These are phyloP conservation scores for Amphipoea lucens DNA, from an alignment of 2,888 invertebrate genomes.

Conservation along the genomic window DNA sequence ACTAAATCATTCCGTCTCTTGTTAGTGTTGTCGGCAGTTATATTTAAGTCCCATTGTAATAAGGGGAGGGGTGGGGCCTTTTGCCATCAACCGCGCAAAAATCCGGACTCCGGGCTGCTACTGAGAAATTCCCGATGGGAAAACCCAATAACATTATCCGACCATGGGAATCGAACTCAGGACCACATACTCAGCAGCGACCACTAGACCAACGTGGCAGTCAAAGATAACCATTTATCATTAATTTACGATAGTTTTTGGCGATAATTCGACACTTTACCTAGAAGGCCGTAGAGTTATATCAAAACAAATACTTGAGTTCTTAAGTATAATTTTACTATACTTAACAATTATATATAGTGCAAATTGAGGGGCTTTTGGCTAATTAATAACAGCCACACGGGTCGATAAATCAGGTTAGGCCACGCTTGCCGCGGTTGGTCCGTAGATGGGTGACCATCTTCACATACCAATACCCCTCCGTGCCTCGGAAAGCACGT, in stretches of 20 bases:
- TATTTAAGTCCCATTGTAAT: background rate
- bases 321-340: background rate
- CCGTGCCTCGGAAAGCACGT: too few species aligned
- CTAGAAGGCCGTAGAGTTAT: background rate
- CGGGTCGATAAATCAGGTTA: too few species aligned
- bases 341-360: conserved; percentile 92
- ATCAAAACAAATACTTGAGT: background rate
- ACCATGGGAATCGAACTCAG: background rate
- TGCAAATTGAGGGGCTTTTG: conserved; percentile 90
- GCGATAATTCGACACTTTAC: background rate
- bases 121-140: background rate
- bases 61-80: background rate
- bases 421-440: too few species aligned
- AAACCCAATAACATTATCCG: background rate
- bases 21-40: background rate
- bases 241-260: background rate
- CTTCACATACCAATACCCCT: too few species aligned
- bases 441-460: too few species aligned
- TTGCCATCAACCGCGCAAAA: background rate
- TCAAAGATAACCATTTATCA: background rate
- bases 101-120: background rate
- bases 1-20: too few species aligned
- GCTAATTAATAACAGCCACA: too few species aligned
- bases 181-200: background rate
- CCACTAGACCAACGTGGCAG: background rate